Percentiles rank a stretch among this genome's conserved stretches.
These are phyloP conservation scores for Phrynocephalus versicolor DNA, from an alignment of 2,113 vertebrate genomes.

Conservation along the genomic window DNA sequence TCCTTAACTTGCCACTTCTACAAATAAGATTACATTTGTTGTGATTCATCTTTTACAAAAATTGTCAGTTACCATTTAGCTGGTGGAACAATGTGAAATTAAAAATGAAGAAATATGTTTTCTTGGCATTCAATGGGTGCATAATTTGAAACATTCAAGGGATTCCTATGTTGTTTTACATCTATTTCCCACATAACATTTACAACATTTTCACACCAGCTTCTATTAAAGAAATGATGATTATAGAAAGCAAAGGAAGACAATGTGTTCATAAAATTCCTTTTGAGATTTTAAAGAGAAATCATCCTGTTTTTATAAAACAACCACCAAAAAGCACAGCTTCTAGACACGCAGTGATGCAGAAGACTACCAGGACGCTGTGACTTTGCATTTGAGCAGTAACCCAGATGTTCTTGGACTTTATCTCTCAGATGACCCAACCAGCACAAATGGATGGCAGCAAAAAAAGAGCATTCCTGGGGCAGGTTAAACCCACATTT, in stretches of 20 bases:
- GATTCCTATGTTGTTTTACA: slow-evolving; percentile 14
- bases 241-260: slow-evolving; percentile 29
- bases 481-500: no score
- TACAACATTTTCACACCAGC: slow-evolving; percentile 51
- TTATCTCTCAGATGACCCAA: no score
- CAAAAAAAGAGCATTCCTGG: no score
- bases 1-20: slow-evolving; percentile 50
- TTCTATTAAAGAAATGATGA: slow-evolving; percentile 39
- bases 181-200: slow-evolving; percentile 45
- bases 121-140: slow-evolving; percentile 45
- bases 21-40: slow-evolving; percentile 52
- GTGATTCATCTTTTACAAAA: slow-evolving; percentile 53
- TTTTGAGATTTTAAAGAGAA: slow-evolving; percentile 18
- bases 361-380: no score
- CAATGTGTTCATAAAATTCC: slow-evolving; percentile 28
- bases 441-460: no score
- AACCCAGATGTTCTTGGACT: no score
- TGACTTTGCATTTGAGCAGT: no score
- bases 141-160: slow-evolving; percentile 53
- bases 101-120: slow-evolving; percentile 33
- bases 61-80: slow-evolving; percentile 49
- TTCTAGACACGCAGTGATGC: not conserved
- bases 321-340: slow-evolving; percentile 20
- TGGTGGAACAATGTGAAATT: slow-evolving; percentile 46
- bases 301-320: slow-evolving; percentile 30